phyloP scores from a whole-genome alignment of 2,888 invertebrate genomes.

The Eupithecia pulchellata region DNA sequence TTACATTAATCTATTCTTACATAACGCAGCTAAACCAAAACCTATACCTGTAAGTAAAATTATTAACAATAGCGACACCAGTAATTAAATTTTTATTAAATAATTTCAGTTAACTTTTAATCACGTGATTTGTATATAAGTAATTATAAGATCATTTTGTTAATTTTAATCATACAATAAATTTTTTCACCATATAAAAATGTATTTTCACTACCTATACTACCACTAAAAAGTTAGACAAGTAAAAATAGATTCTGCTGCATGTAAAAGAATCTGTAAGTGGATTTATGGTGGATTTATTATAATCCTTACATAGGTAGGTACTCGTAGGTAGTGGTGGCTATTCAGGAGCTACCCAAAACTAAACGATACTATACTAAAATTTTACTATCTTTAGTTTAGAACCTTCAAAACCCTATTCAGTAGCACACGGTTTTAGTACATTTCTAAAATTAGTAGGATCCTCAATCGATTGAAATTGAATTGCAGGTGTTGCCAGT shows the following conservation, averaged over 20 bases:
- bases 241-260: not conserved
- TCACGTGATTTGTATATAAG: slow-evolving; percentile 58
- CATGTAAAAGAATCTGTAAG: not conserved
- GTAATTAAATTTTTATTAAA: not conserved
- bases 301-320: no score
- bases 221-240: not conserved
- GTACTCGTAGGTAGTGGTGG: no score
- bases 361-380: no score
- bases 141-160: slow-evolving; percentile 46
- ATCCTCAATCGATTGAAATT: no score
- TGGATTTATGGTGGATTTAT: no score
- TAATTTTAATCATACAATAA: slow-evolving; percentile 56
- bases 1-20: not conserved
- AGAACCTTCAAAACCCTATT: no score
- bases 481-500: no score
- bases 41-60: not conserved
- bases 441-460: no score
- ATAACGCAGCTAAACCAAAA: not conserved
- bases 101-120: slow-evolving; percentile 18
- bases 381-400: no score
- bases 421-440: no score
- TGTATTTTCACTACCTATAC: not conserved
- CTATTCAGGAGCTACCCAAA: no score
- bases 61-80: not conserved
- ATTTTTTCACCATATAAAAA: slow-evolving; percentile 56